Percentiles rank a stretch among this genome's conserved stretches.
Conservation (phyloP, 2,797 vertebrate species). For the Catharus ustulatus region DNA sequence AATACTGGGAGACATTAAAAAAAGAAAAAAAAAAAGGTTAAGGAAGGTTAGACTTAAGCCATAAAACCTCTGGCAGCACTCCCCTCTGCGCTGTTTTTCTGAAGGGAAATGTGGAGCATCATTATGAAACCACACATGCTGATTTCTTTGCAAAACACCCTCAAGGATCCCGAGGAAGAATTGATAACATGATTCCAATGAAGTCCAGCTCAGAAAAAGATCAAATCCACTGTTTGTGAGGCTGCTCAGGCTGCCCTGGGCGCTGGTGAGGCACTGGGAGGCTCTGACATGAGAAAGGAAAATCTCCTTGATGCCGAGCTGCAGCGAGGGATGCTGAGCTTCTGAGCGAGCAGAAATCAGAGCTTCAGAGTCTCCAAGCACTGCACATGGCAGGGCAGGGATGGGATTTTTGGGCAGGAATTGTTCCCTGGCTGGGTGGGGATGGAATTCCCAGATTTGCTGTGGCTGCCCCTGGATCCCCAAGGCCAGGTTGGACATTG, state of each 20-base stretch:
- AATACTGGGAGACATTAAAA: background rate
- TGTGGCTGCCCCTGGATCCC: background rate
- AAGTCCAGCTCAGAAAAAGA: background rate
- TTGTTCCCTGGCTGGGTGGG: background rate
- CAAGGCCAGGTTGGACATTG: background rate
- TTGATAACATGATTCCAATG: background rate
- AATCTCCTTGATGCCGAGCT: background rate
- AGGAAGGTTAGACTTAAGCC: background rate
- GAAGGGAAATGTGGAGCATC: background rate
- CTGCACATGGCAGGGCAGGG: background rate
- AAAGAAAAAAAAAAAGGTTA: background rate
- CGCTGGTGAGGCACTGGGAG: background rate
- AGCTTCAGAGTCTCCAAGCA: background rate
- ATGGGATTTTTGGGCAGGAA: fast-evolving
- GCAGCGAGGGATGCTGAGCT: background rate
- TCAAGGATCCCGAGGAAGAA: background rate
- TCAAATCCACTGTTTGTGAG: background rate
- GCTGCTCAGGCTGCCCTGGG: background rate
- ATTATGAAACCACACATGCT: background rate
- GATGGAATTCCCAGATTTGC: background rate
- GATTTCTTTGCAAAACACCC: background rate
- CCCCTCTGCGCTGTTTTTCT: background rate
- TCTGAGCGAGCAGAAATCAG: background rate
- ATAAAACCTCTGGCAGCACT: background rate
- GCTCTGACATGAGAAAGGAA: background rate